Conservation (phyloP, 2,113 vertebrate genomes). For the Colaptes auratus region DNA sequence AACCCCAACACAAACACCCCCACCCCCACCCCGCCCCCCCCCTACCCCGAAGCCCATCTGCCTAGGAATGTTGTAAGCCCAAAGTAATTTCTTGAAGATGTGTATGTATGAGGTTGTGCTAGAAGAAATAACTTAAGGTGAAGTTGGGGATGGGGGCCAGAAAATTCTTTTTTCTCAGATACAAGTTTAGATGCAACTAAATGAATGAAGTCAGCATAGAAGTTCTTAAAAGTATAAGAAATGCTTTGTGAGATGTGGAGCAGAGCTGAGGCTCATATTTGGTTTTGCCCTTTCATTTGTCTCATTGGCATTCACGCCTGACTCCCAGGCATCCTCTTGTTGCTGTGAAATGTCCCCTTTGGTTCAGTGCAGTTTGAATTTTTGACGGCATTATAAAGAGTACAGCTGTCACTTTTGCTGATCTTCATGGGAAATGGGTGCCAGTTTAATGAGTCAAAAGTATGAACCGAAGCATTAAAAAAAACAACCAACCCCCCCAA, state of each 20-base stretch:
- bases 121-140: not conserved
- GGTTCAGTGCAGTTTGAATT: slow-evolving; percentile 61
- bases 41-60: not conserved
- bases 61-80: not conserved
- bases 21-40: too few species aligned
- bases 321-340: slow-evolving; percentile 58
- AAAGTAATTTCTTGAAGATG: not conserved
- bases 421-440: slow-evolving; percentile 58
- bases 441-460: slow-evolving; percentile 59
- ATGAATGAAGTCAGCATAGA: not conserved
- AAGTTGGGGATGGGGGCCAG: not conserved
- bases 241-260: not conserved
- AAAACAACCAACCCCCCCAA: not conserved
- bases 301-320: slow-evolving; percentile 68
- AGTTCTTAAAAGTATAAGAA: not conserved
- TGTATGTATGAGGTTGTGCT: not conserved
- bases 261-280: slow-evolving; percentile 28
- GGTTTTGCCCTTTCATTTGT: slow-evolving; percentile 64
- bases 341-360: slow-evolving; percentile 65
- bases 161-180: not conserved
- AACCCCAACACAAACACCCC: not conserved
- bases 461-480: slow-evolving; percentile 33
- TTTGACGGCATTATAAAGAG: slow-evolving; percentile 61
- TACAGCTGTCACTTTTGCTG: slow-evolving; percentile 69
- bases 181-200: not conserved